These are phyloP conservation scores for Hirtodrosophila duncani DNA, from an alignment of 2,888 invertebrate species.

Conservation along the genomic window DNA sequence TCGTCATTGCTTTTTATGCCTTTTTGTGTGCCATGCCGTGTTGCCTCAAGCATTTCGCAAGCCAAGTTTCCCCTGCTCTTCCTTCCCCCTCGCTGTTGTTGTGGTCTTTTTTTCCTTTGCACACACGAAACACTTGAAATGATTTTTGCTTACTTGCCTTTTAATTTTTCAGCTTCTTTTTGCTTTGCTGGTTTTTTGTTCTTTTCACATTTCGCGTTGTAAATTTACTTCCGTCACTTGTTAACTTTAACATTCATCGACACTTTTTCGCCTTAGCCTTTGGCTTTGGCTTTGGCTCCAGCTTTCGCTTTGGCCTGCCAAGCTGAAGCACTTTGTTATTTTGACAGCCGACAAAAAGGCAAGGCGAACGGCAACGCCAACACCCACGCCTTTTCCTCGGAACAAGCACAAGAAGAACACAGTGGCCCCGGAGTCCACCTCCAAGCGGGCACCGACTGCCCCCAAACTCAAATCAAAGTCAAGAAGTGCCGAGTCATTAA, in stretches of 20 bases:
- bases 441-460: constrained; percentile 21
- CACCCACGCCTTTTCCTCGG: constrained; percentile 18
- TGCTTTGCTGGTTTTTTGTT: constrained; percentile 20
- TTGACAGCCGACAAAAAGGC: constrained; percentile 55
- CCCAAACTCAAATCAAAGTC: constrained; percentile 60
- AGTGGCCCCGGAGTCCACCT: not conserved
- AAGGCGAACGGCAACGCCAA: constrained; percentile 23
- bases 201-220: constrained; percentile 32
- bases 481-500: constrained; percentile 67
- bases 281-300: not conserved
- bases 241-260: constrained; percentile 70
- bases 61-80: too few relatives aligned
- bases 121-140: constrained; percentile 24
- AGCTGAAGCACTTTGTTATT: constrained; percentile 64
- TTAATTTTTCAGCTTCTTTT: constrained; percentile 44
- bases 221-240: constrained; percentile 70
- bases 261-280: constrained; percentile 48
- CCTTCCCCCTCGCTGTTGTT: too few relatives aligned
- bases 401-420: constrained; percentile 7
- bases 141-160: constrained; percentile 60
- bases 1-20: constrained; percentile 29
- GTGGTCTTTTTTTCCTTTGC: constrained; percentile 11
- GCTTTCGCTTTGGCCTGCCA: constrained; percentile 17
- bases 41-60: too few relatives aligned
- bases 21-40: too few relatives aligned